These are phyloP conservation scores for Chlamydotis undulata DNA, from an alignment of 2,113 vertebrate species.

Conservation along the genomic window DNA sequence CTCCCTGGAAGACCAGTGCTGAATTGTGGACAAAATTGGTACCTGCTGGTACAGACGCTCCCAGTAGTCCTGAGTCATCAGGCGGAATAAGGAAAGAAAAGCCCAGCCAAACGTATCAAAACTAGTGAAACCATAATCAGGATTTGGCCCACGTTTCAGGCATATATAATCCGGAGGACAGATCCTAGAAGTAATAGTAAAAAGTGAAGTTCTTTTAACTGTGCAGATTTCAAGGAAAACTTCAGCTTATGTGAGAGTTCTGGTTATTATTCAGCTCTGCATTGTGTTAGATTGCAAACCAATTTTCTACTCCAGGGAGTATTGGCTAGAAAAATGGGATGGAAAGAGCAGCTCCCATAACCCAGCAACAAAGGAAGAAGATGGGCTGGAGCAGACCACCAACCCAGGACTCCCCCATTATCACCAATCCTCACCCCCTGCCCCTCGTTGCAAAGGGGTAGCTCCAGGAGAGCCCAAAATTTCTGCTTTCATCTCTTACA, in stretches of 20 bases:
- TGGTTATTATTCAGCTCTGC: neutral
- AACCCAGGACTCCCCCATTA: neutral
- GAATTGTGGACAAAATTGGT: neutral
- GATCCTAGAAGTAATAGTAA: slow-evolving; percentile 66
- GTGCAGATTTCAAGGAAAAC: neutral
- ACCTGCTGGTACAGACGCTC: slow-evolving; percentile 98
- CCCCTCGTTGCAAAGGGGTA: neutral
- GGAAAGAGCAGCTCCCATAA: neutral
- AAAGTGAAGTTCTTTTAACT: neutral
- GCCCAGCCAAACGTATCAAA: slow-evolving; percentile 95
- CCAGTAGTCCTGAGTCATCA: slow-evolving; percentile 97
- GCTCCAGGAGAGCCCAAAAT: too few species aligned
- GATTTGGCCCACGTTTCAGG: slow-evolving; percentile 82
- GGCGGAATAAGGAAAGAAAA: slow-evolving; percentile 91
- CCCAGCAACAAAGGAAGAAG: neutral
- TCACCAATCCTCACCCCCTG: neutral
- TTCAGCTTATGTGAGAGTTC: neutral
- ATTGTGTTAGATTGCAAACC: neutral
- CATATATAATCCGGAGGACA: slow-evolving; percentile 86
- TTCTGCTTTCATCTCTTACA: neutral
- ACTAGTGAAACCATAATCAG: slow-evolving; percentile 92
- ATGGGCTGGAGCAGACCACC: neutral
- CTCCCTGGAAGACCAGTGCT: neutral
- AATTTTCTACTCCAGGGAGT: neutral
- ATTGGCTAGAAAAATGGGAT: neutral